phyloP scores from a whole-genome alignment of 2,113 vertebrate species.

The Taurulus bubalis region DNA sequence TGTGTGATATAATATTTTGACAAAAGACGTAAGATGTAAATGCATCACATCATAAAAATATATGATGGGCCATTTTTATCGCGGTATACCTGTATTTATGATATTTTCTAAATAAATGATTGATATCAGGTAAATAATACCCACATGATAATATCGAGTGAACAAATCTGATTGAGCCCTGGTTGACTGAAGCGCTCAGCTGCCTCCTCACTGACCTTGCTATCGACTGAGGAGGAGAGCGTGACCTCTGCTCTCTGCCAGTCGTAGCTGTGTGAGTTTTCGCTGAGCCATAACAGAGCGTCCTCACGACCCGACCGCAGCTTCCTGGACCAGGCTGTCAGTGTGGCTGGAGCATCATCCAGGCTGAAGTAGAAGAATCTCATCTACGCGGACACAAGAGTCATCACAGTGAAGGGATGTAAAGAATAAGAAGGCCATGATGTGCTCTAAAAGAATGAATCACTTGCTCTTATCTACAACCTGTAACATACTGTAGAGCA shows the following conservation, averaged over 20 bases:
- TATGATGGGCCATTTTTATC: no score
- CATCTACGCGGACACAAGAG: constrained; percentile 60
- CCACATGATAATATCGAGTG: background rate
- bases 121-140: no score
- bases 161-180: background rate
- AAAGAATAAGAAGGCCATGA: background rate
- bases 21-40: no score
- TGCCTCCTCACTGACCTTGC: constrained; percentile 72
- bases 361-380: constrained; percentile 79
- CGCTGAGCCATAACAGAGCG: constrained; percentile 67
- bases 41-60: no score
- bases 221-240: constrained; percentile 69
- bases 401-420: background rate
- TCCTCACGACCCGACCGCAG: constrained; percentile 53
- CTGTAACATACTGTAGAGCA: background rate
- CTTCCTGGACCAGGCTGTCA: constrained; percentile 67
- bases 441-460: background rate
- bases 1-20: background rate
- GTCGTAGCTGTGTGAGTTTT: constrained; percentile 59
- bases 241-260: constrained; percentile 79
- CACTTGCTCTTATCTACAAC: background rate
- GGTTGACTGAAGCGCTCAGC: background rate
- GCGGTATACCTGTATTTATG: background rate
- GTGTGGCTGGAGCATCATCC: constrained; percentile 36
- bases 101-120: no score